A percentile compares a stretch with the other conserved stretches of the same genome.
Evolutionary conservation across 2,797 vertebrate species (phyloP).

Genomic region (Poecilia velifera): DNA sequence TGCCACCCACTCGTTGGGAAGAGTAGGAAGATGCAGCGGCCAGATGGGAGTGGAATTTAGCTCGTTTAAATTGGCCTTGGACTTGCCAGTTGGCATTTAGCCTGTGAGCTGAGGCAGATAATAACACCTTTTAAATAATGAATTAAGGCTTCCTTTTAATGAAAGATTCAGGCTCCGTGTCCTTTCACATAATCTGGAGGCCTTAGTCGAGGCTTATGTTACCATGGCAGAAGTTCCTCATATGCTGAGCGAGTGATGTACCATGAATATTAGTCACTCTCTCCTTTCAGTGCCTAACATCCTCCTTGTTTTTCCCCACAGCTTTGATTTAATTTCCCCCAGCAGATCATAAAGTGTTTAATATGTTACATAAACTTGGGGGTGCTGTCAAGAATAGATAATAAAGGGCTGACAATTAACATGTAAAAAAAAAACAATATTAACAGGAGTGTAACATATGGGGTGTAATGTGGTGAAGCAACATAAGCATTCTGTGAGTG

Average conservation of each 20-base stretch:
- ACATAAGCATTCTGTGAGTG: slow-evolving; percentile 26
- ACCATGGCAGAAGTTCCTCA: slow-evolving; percentile 54
- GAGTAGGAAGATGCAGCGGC: slow-evolving; percentile 62
- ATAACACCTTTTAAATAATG: slow-evolving; percentile 81
- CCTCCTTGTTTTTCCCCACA: slow-evolving; percentile 18
- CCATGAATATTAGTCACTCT: slow-evolving; percentile 49
- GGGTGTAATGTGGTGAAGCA: slow-evolving; percentile 17
- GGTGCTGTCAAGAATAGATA: slow-evolving; percentile 13
- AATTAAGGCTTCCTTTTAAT: slow-evolving; percentile 81
- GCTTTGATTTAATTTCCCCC: slow-evolving; percentile 15
- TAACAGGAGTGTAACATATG: slow-evolving; percentile 37
- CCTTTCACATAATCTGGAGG: slow-evolving; percentile 68
- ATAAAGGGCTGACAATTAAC: slow-evolving; percentile 19
- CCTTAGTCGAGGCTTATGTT: slow-evolving; percentile 68
- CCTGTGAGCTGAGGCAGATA: slow-evolving; percentile 78
- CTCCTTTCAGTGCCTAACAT: background rate
- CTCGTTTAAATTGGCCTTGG: slow-evolving; percentile 78
- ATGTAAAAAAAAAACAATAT: slow-evolving; percentile 15
- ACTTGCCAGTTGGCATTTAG: slow-evolving; percentile 78
- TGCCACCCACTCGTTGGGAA: slow-evolving; percentile 58
- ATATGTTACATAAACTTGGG: slow-evolving; percentile 36
- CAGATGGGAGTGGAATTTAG: slow-evolving; percentile 79
- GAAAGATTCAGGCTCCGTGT: slow-evolving; percentile 74
- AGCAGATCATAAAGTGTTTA: slow-evolving; percentile 29
- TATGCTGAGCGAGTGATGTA: slow-evolving; percentile 48